phyloP scores from a whole-genome alignment of 23 tunicate genomes.

The Corella eumyota region DNA sequence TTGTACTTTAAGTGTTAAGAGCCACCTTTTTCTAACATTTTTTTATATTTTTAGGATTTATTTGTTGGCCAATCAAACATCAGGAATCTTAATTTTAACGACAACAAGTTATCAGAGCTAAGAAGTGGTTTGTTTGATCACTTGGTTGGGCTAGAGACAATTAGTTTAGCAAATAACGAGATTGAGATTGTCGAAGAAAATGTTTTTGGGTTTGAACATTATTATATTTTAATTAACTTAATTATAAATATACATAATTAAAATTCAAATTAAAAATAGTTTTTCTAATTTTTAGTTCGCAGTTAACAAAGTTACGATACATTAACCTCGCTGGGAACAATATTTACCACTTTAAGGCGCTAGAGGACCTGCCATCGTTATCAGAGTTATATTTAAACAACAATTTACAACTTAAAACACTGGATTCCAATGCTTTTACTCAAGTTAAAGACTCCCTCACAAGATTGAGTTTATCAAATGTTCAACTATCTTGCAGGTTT shows the following conservation, averaged over 20 bases:
- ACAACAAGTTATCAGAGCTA: slow-evolving; percentile 14
- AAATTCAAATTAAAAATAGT: no score
- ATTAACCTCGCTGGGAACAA: slow-evolving; percentile 5
- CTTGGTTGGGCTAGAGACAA: slow-evolving; percentile 5
- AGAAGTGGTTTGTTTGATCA: slow-evolving; percentile 13
- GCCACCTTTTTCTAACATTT: no score
- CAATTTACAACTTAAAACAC: slow-evolving; percentile 9
- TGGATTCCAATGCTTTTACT: slow-evolving; percentile 5
- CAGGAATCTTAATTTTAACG: not conserved
- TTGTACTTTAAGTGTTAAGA: no score
- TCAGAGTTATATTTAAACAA: not conserved
- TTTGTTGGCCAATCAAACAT: slow-evolving; percentile 11
- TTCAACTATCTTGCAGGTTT: slow-evolving; percentile 9
- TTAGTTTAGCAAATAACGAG: slow-evolving; percentile 11
- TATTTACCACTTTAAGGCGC: slow-evolving; percentile 5
- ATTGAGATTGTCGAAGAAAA: slow-evolving; percentile 10
- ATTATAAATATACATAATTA: not conserved
- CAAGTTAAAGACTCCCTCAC: slow-evolving; percentile 15
- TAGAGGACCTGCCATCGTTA: slow-evolving; percentile 10
- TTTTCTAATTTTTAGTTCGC: slow-evolving; percentile 8
- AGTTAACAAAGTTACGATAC: slow-evolving; percentile 2
- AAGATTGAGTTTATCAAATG: not conserved
- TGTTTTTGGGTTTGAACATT: slow-evolving; percentile 12
- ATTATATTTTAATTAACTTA: not conserved
- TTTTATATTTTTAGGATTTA: slow-evolving; percentile 6